Conservation (phyloP, 2,113 vertebrate genomes). For the Sisor rabdophorus region DNA sequence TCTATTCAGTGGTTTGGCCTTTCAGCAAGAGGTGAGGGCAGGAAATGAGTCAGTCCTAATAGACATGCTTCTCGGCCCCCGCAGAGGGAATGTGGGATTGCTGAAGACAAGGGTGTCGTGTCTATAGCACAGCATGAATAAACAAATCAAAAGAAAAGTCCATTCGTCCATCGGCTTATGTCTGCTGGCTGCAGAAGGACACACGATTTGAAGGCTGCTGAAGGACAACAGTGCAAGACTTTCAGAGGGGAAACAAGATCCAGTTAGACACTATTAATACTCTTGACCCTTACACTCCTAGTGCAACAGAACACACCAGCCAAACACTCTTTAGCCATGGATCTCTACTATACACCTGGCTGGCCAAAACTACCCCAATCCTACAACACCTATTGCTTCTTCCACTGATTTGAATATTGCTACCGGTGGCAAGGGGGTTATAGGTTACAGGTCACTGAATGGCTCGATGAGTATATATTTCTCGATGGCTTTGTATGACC, state of each 20-base stretch:
- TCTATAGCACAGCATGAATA: conserved; percentile 19
- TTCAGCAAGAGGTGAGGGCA: conserved; percentile 22
- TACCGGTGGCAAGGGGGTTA: too few species aligned
- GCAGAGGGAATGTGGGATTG: conserved; percentile 26
- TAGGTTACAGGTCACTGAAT: background rate
- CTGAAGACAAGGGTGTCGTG: conserved; percentile 1
- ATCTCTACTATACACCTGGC: background rate
- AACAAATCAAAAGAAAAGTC: conserved; percentile 21
- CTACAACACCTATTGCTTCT: background rate
- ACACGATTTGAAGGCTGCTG: background rate
- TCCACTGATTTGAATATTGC: background rate
- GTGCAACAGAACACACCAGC: background rate
- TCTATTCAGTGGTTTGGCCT: conserved; percentile 24
- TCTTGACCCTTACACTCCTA: background rate
- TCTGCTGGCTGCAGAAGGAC: background rate
- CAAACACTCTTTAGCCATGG: background rate
- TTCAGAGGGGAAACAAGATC: background rate
- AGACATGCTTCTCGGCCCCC: conserved; percentile 2
- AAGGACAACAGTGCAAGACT: background rate
- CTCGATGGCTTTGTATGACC: background rate
- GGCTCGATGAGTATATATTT: background rate
- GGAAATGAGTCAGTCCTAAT: conserved; percentile 32
- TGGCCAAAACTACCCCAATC: background rate
- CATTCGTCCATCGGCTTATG: conserved; percentile 15
- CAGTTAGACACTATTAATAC: background rate